phyloP scores from a whole-genome alignment of 2,888 invertebrate species.

The Trachelus troglodyta region DNA sequence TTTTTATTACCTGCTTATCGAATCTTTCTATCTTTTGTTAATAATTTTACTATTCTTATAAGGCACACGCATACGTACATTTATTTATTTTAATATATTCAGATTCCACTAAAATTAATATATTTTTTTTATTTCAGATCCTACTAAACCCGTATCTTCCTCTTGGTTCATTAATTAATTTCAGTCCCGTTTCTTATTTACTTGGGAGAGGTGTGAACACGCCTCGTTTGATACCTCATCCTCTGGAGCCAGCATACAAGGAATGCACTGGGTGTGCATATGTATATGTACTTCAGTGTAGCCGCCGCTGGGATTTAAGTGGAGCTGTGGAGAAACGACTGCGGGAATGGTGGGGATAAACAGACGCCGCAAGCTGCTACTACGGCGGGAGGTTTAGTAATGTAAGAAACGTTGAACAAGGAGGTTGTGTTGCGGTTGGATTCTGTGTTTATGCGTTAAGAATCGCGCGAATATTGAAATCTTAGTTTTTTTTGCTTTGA shows the following conservation, averaged over 20 bases:
- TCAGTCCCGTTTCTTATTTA: constrained; percentile 14
- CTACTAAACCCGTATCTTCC: neutral
- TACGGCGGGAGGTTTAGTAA: too few species aligned
- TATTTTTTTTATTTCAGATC: neutral
- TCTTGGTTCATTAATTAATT: neutral
- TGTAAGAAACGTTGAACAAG: neutral
- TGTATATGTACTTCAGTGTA: neutral
- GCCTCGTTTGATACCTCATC: constrained; percentile 22
- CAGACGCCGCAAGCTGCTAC: constrained; percentile 21
- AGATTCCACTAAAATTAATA: too few species aligned
- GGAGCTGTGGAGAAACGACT: neutral
- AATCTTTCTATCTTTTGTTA: too few species aligned
- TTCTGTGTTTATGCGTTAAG: too few species aligned
- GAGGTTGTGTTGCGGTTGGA: neutral
- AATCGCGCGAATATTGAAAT: too few species aligned
- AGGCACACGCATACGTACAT: too few species aligned
- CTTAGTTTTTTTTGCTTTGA: too few species aligned
- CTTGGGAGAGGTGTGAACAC: constrained; percentile 23
- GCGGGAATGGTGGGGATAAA: constrained; percentile 26
- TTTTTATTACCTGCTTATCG: too few species aligned
- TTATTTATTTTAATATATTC: too few species aligned
- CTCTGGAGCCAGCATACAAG: constrained; percentile 6
- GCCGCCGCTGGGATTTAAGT: neutral
- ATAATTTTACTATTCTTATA: too few species aligned
- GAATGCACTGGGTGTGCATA: constrained; percentile 22